Evolutionary conservation across 1,140 invertebrate genomes (phyloP).

Genomic region (Anoplolepis gracilipes): DNA sequence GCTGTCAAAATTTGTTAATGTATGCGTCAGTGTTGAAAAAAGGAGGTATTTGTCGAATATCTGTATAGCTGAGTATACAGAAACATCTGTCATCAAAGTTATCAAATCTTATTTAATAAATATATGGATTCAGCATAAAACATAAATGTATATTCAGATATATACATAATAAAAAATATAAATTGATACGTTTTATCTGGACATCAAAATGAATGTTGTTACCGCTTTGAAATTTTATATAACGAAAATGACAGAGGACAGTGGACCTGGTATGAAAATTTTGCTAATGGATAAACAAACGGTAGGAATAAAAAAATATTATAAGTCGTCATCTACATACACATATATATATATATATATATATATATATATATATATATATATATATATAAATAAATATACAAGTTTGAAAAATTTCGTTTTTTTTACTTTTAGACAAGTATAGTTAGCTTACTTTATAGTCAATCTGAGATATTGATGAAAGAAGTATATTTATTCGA

Average conservation of each 20-base stretch:
- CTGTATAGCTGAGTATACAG: background rate
- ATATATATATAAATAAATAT: background rate
- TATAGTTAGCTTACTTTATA: conserved; percentile 98
- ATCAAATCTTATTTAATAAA: background rate
- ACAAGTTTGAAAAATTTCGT: background rate
- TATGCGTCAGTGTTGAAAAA: background rate
- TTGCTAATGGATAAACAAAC: conserved; percentile 99
- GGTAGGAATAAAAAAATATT: conserved; percentile 85
- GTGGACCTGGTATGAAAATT: conserved; percentile 99
- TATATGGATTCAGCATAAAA: conserved; percentile 15
- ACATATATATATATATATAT: background rate
- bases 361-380: background rate
- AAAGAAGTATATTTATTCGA: conserved; percentile 99
- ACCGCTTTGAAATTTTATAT: conserved; percentile 97
- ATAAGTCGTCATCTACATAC: conserved; percentile 73
- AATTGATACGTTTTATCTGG: background rate
- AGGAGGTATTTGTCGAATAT: background rate
- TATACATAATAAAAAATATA: background rate
- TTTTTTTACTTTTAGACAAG: conserved; percentile 91
- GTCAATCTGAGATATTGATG: conserved; percentile 99
- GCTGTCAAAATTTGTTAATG: conserved; percentile 2
- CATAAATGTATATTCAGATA: background rate
- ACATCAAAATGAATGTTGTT: conserved; percentile 95
- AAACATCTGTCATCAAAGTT: background rate
- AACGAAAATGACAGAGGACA: conserved; percentile 98